A percentile compares a stretch with the other conserved stretches of the same genome.
phyloP scores from a whole-genome alignment of 2,113 vertebrate species.

The Castor canadensis region DNA sequence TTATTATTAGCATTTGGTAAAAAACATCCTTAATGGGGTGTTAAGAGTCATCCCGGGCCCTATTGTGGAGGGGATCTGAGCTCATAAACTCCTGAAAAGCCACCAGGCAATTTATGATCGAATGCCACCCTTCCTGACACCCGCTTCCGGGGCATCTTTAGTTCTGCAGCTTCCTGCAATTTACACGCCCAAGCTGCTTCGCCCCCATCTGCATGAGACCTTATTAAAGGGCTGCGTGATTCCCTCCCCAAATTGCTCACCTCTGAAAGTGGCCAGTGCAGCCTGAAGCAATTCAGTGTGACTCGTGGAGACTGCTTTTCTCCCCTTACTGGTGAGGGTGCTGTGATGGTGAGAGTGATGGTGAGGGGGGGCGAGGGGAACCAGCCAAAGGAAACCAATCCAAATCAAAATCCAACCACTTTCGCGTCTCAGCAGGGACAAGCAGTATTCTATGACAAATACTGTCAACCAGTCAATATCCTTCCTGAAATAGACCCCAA shows the following conservation, averaged over 20 bases:
- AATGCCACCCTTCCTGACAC: constrained; percentile 83
- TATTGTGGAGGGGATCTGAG: constrained; percentile 82
- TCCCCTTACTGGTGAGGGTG: background rate
- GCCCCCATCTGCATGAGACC: constrained; percentile 68
- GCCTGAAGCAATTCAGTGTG: background rate
- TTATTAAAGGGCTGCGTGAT: constrained; percentile 51
- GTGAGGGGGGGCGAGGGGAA: background rate
- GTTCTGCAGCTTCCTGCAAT: constrained; percentile 73
- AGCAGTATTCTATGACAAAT: background rate
- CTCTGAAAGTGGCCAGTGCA: background rate
- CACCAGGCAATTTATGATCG: constrained; percentile 83
- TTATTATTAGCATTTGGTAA: constrained; percentile 87
- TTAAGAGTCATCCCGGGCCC: constrained; percentile 81
- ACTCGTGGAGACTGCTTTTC: background rate
- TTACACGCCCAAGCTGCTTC: constrained; percentile 67
- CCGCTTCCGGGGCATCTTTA: constrained; percentile 72
- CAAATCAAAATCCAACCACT: background rate
- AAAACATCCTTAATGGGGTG: constrained; percentile 87
- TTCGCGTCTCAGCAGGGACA: background rate
- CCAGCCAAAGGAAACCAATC: background rate
- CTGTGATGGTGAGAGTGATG: background rate
- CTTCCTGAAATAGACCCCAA: background rate
- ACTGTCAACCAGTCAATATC: background rate
- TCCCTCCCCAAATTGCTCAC: background rate
- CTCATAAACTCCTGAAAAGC: constrained; percentile 85